Conservation (phyloP, 2,797 vertebrate species). For the Thaleichthys pacificus region DNA sequence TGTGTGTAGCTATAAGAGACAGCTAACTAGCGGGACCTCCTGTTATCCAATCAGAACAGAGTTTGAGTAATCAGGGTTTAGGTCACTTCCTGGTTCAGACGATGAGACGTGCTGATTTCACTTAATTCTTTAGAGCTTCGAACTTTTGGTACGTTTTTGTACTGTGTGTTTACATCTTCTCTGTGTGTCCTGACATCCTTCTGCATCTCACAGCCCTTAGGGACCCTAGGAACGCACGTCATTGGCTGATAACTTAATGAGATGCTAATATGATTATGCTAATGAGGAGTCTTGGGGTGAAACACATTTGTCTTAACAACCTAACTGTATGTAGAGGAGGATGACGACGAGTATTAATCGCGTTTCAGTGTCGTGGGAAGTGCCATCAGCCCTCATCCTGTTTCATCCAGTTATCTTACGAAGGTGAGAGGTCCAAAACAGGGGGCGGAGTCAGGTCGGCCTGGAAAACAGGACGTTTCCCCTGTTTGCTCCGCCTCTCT, state of each 20-base stretch:
- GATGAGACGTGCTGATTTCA: constrained; percentile 12
- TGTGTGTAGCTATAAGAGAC: constrained; percentile 26
- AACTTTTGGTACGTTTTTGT: constrained; percentile 46
- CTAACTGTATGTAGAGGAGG: background rate
- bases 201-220: background rate
- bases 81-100: constrained; percentile 6
- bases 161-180: constrained; percentile 16
- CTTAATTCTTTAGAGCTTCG: constrained; percentile 23
- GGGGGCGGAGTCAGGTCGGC: constrained; percentile 1
- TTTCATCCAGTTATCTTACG: no score
- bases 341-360: constrained; percentile 4
- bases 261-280: background rate
- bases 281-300: constrained; percentile 9
- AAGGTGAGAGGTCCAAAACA: background rate
- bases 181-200: background rate
- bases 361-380: no score
- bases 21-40: constrained; percentile 13
- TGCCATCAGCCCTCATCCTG: background rate
- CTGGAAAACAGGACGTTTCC: background rate
- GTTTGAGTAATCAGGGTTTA: background rate
- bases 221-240: background rate
- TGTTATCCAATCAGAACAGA: constrained; percentile 29
- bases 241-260: constrained; percentile 27
- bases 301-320: constrained; percentile 40
- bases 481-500: no score